Evolutionary conservation across 2,113 vertebrate genomes (phyloP), one percentile per base, ranked within the genome.

Genomic region (Calypte anna): DNA sequence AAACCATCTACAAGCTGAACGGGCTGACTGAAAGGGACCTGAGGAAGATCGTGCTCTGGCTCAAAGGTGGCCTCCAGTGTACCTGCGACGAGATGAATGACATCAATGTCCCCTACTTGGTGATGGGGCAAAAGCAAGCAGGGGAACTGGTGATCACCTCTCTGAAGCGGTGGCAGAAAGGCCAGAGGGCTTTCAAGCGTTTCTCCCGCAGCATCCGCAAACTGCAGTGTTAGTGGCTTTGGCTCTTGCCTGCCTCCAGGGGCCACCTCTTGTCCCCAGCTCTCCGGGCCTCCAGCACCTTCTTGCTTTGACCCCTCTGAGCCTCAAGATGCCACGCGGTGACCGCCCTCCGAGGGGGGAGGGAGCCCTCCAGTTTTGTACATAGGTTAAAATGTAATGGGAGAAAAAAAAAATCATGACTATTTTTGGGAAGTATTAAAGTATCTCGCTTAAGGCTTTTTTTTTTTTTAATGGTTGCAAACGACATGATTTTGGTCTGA

Each of bases 201-300:
- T 99, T 99, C 97, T 99, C 99, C 17, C 99, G 99, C 94, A 99
- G 99, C 97, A 99, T 99, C 94, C 99, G 99, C 96, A 99, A 99
- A 89, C 97, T 99, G 91, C 99, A 99, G 98, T 99, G 99, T 97
- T 99, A 98, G 97, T 97, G 43, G 54, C 10, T 25, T 70, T 1
- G 0, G 17, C 53, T 28, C 72, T 31, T 31, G 53, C 72, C 73
- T 15, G 4, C 53, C 43, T 63, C 58, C 64, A 57, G 84, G 78
- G 69, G 86, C 50, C 1, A 1, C 68, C 88, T 68, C 84, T 66
- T 66, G 73, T 43, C 92, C 84, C 8, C 27, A 91, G 93, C 84
- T 82, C 63, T 77, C 83, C 1, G 59, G 85, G 91, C 94, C 94
- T 93, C 96, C 92, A 3, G 68, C 97, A 92, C 96, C 77, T 97